Evolutionary conservation across 2,888 invertebrate genomes (phyloP), one percentile per base, ranked within the genome.

Genomic region (Cetonia aurata): DNA sequence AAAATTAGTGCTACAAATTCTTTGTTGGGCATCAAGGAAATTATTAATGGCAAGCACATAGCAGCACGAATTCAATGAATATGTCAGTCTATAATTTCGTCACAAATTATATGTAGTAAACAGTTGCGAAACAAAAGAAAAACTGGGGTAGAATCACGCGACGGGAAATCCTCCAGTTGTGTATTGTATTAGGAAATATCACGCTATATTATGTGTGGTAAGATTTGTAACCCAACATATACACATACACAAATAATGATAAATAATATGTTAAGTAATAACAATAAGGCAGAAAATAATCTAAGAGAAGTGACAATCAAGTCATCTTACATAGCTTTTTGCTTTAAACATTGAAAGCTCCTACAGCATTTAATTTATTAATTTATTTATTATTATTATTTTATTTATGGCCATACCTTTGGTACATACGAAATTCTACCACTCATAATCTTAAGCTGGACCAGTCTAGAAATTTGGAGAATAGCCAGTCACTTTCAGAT

Each of bases 151-250:
- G 17, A 48, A 65, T 19, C 67, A 71, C 71, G 71, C 71, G 53
- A 71, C 59, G 71, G 67, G 71, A 71, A 70, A 59, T 71, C 71
- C 67, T 57, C 41, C 67, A 59, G 71, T 71, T 59, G 53, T 67
- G 37, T 19, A 44, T 67, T 44, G 67, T 59, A 71, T 71, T 67
- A 55, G 67, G 31, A 67, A 67, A 71, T 67, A 67, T 59, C 71
- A 67, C 67, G 71, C 71, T 57, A 70, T 42, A 52, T 50, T 25
- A 10, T 37, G 10, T 37, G 10, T 37, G 37, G 37, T 50, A 67
- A 71, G 52, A 71, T 71, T 70, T 71, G 67, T 67, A 57, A 57
- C 15, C 17, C 10, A 31, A 33, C 52, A 48, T 19, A 53, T 46
- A 66, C 57, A 56, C 17, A 44, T 65, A 15, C 41, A 62, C 25